Evolutionary conservation across 30 jellyfish, hydroid and myxozoan species (phyloP).

Genomic region (Hydractinia symbiolongicarpus): DNA sequence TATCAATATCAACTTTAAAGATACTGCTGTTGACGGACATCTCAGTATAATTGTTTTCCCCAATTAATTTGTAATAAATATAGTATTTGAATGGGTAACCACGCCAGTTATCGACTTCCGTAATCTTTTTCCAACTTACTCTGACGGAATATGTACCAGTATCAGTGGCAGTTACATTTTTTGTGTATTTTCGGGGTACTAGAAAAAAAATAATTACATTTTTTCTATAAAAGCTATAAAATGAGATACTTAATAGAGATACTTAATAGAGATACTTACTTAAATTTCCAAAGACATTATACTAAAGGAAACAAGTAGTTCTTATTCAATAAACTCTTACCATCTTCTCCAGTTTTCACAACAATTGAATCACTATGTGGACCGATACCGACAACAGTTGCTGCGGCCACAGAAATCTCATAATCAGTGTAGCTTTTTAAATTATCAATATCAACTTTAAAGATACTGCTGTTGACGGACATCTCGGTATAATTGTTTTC

Average conservation of each 20-base stretch:
- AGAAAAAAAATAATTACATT: not conserved
- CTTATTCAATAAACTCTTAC: not conserved
- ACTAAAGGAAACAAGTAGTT: no score
- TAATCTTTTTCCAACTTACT: not conserved
- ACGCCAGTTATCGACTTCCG: not conserved
- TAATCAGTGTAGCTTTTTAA: slow-evolving; percentile 5
- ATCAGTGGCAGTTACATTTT: not conserved
- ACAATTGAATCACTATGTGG: not conserved
- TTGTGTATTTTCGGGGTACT: not conserved
- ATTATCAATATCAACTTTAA: not conserved
- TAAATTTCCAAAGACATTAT: no score
- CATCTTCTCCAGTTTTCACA: slow-evolving; percentile 7
- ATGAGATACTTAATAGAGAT: no score
- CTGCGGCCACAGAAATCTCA: not conserved
- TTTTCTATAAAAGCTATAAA: not conserved
- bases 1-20: not conserved
- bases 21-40: not conserved
- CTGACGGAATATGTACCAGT: not conserved
- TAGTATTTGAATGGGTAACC: slow-evolving; percentile 9
- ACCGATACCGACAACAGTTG: slow-evolving; percentile 11
- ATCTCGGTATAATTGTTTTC: not conserved
- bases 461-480: not conserved
- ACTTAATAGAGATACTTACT: no score
- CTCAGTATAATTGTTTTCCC: not conserved
- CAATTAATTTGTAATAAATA: not conserved